phyloP scores from a whole-genome alignment of 2,797 vertebrate genomes.

The Momotus momota region DNA sequence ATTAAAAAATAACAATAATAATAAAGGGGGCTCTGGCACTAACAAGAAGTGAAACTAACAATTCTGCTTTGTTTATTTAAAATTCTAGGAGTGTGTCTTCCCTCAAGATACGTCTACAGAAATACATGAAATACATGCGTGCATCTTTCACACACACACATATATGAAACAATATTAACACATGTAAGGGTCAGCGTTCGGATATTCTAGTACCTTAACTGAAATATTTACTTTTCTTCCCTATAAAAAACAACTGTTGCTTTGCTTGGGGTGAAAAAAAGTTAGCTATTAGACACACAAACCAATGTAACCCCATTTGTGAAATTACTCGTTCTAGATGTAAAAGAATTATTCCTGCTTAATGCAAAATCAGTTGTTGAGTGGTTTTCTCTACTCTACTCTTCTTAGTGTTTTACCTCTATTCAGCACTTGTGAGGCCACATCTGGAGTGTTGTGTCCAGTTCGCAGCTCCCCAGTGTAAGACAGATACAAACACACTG shows the following conservation, averaged over 20 bases:
- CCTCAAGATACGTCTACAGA: neutral
- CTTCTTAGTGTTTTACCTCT: neutral
- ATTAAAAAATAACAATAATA: neutral
- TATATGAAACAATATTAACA: neutral
- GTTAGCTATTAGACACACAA: neutral
- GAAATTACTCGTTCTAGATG: neutral
- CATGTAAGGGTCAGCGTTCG: neutral
- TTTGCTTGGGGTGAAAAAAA: neutral
- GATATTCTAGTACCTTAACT: neutral
- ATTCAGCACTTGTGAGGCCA: neutral
- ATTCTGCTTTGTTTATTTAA: neutral
- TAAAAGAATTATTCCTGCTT: neutral
- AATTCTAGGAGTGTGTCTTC: neutral
- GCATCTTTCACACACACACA: neutral
- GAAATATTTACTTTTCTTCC: neutral
- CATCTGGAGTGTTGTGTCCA: neutral
- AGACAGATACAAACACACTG: neutral
- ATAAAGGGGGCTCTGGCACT: neutral
- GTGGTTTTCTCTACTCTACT: neutral
- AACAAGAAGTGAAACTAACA: neutral
- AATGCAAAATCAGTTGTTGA: neutral
- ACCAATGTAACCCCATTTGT: neutral
- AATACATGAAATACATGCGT: neutral
- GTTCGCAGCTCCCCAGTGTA: neutral
- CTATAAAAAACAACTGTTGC: neutral